phyloP scores from a whole-genome alignment of 2,113 vertebrate species.

The Numida meleagris region DNA sequence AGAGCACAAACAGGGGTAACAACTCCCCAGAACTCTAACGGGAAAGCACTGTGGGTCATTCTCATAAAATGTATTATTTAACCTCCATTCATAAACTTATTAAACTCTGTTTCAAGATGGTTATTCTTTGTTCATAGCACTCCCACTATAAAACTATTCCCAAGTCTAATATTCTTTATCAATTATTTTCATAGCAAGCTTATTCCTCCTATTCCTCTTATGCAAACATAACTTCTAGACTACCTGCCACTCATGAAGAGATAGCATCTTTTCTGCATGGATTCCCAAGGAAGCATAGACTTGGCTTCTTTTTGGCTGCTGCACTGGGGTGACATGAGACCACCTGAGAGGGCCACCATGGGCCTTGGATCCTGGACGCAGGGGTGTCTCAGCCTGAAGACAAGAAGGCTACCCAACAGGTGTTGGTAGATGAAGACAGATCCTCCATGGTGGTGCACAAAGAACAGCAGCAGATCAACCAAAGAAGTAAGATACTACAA shows the following conservation, averaged over 20 bases:
- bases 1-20: background rate
- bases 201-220: background rate
- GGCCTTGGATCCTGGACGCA: background rate
- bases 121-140: background rate
- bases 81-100: background rate
- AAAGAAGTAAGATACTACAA: background rate
- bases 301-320: too few species aligned
- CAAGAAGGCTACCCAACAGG: too few species aligned
- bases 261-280: too few species aligned
- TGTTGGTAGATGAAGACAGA: too few species aligned
- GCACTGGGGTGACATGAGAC: too few species aligned
- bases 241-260: too few species aligned
- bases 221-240: background rate
- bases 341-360: background rate
- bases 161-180: background rate
- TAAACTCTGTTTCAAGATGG: background rate
- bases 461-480: too few species aligned
- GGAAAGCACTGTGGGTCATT: background rate
- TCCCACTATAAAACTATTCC: background rate
- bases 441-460: background rate
- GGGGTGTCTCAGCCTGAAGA: background rate
- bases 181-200: background rate
- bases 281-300: too few species aligned
- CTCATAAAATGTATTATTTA: background rate
- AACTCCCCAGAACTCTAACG: background rate